Evolutionary conservation across 2,113 vertebrate genomes (phyloP).

Genomic region (Clarias macrocephalus): DNA sequence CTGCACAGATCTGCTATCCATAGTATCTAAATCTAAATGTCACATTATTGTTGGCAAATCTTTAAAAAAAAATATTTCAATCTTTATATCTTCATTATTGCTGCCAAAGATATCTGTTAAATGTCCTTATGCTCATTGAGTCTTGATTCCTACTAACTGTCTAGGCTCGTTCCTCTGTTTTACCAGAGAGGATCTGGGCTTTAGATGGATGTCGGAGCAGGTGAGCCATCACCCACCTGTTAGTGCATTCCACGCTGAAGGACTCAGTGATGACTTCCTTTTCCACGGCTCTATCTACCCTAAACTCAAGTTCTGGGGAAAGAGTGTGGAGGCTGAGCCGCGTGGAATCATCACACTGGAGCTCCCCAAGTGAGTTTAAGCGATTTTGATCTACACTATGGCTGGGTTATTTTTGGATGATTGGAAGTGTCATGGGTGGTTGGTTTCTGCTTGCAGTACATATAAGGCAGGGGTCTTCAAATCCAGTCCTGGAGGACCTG

Average conservation of each 20-base stretch:
- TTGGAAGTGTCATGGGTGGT: background rate
- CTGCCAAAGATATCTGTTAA: background rate
- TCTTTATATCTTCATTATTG: background rate
- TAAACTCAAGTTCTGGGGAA: conserved; percentile 98
- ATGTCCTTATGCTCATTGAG: background rate
- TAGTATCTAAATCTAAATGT: background rate
- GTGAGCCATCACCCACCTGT: conserved; percentile 98
- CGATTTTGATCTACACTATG: background rate
- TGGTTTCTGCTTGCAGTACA: background rate
- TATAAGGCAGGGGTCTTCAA: background rate
- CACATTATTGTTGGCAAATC: background rate
- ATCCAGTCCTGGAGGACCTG: too few relatives aligned
- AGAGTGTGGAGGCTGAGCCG: conserved; percentile 96
- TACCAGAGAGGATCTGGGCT: conserved; percentile 91
- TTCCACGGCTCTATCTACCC: conserved; percentile 98
- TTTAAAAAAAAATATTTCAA: too few relatives aligned
- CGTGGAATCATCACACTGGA: conserved; percentile 95
- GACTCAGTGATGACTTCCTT: conserved; percentile 87
- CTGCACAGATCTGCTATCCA: background rate
- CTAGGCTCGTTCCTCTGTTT: background rate
- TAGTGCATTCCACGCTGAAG: conserved; percentile 96
- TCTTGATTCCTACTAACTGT: background rate
- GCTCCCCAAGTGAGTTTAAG: conserved; percentile 86
- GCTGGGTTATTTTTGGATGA: background rate
- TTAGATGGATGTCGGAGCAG: conserved; percentile 93